phyloP scores from a whole-genome alignment of 2,888 invertebrate genomes.

The Kryphioiulus occultus region DNA sequence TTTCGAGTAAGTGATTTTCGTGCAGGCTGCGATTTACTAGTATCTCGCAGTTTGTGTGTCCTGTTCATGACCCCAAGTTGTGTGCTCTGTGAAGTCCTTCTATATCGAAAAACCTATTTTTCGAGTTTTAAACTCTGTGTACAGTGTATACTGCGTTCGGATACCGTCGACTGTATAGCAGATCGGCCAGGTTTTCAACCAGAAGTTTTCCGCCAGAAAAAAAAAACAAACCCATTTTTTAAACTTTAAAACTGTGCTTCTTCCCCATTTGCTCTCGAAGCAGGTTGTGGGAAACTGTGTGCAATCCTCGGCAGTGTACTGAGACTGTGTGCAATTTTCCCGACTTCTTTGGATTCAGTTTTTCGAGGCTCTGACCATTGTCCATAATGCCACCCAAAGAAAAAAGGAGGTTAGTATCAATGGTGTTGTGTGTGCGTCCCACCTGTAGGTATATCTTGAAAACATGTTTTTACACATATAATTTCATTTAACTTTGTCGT shows the following conservation, averaged over 20 bases:
- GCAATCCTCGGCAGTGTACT: constrained; percentile 49
- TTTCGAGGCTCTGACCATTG: constrained; percentile 1
- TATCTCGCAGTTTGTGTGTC: constrained; percentile 1
- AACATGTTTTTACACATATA: not conserved
- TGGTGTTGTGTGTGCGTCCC: not conserved
- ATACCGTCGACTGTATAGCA: not conserved
- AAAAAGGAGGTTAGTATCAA: constrained; percentile 26
- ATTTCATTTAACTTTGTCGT: too few species aligned
- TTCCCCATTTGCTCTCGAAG: constrained; percentile 27
- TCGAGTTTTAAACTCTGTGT: too few species aligned
- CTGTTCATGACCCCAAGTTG: not conserved
- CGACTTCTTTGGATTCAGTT: constrained; percentile 20
- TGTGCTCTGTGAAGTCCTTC: not conserved
- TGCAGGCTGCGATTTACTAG: not conserved
- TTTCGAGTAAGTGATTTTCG: constrained; percentile 15
- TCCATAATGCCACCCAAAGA: constrained; percentile 37
- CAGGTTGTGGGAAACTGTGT: constrained; percentile 44
- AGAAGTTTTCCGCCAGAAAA: not conserved
- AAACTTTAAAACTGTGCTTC: constrained; percentile 4
- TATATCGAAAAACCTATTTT: too few species aligned
- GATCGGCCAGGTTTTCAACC: not conserved
- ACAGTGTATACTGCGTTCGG: not conserved
- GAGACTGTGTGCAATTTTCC: constrained; percentile 49
- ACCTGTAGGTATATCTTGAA: not conserved
- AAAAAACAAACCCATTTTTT: not conserved